Base-by-base conservation (phyloP, 2,113 vertebrate genomes). In the Gyps fulvus region DNA sequence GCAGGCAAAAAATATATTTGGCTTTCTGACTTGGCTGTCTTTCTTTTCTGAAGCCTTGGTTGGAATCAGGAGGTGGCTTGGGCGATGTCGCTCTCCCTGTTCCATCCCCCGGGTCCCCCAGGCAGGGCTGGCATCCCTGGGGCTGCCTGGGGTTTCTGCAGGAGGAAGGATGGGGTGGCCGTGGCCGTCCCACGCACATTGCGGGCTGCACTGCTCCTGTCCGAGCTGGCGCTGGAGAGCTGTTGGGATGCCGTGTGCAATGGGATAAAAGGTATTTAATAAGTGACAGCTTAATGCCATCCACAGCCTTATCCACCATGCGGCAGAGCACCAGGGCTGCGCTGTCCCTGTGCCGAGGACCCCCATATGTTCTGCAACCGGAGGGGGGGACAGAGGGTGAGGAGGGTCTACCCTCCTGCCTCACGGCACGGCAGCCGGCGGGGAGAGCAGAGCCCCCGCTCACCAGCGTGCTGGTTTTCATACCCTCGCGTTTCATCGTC, bases 241-340 rank as follows among this genome's bases (percentile, higher is more conserved):
- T 77, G 52, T 15, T 11, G n/a, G 42, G 31, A 16, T 52, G 19
- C 36, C 23, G n/a, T 27, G 34, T 38, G 42, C 40, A 10, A 3
- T 5, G 18, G 74, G 29, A 25, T 14, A 21, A 23, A 31, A 79
- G 12, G 9, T 13, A 17, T n/a, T 65, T 34, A 42, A 13, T 15
- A 57, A 70, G 31, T 7, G n/a, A 18, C 16, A 42, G 22, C 16
- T 31, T 12, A 29, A 16, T 42, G n/a, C 47, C 62, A 27, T 34
- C 42, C 58, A 17, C 1, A 0, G 52, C 61, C n/a, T 19, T 11
- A 27, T 4, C 45, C 5, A 11, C 55, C 0, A 0, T 20, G 23
- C 2, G 8, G 45, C 66, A 34, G 29, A 89, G 76, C 50, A 8
- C 10, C 2, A 1, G 17, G 54, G 38, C 82, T 34, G 62, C 36